These are phyloP conservation scores for Carterocephalus palaemon DNA, from an alignment of 2,888 invertebrate genomes.

Conservation along the genomic window DNA sequence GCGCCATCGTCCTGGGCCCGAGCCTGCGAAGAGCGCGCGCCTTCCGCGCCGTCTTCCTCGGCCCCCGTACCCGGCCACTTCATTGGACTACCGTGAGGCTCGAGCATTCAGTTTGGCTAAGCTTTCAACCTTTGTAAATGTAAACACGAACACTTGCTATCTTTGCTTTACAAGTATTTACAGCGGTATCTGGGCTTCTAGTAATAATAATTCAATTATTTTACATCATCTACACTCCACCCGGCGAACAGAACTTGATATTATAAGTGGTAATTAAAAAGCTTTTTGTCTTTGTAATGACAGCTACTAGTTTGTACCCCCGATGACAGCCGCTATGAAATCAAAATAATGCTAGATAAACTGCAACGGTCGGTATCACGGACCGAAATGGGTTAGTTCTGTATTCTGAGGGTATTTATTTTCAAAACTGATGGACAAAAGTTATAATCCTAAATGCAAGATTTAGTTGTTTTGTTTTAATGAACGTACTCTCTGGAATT, in stretches of 20 bases:
- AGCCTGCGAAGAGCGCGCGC: conserved; percentile 82
- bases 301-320: conserved; percentile 60
- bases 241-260: conserved; percentile 40
- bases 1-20: conserved; percentile 91
- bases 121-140: conserved; percentile 54
- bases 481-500: conserved; percentile 66
- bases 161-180: conserved; percentile 42
- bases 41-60: conserved; percentile 81
- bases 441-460: conserved; percentile 38
- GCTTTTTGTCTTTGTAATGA: conserved; percentile 68
- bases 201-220: conserved; percentile 45
- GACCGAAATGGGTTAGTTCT: too few relatives aligned
- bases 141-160: conserved; percentile 52
- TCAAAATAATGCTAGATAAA: conserved; percentile 77
- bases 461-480: conserved; percentile 53
- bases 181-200: conserved; percentile 43
- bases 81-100: conserved; percentile 83
- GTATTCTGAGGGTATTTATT: conserved; percentile 73
- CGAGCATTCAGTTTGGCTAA: conserved; percentile 76
- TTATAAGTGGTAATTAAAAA: conserved; percentile 51
- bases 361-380: conserved; percentile 74
- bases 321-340: conserved; percentile 75
- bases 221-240: conserved; percentile 58
- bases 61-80: conserved; percentile 86
- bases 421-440: conserved; percentile 46